These are phyloP conservation scores for Aptenodytes patagonicus DNA, from an alignment of 2,113 vertebrate species.

Conservation along the genomic window DNA sequence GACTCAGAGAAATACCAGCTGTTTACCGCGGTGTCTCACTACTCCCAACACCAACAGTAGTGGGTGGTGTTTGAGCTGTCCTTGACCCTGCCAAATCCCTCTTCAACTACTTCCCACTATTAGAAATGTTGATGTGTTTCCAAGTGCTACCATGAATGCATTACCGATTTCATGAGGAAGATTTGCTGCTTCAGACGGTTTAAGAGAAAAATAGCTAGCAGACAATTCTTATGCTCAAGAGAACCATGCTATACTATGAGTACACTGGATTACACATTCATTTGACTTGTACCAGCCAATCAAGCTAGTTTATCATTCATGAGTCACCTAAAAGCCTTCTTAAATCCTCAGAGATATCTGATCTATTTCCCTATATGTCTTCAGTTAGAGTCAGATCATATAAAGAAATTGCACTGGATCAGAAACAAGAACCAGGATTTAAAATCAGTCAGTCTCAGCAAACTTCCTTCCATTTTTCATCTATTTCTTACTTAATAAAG, in stretches of 20 bases:
- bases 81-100: neutral
- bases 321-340: neutral
- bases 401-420: neutral
- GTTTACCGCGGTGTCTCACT: neutral
- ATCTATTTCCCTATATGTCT: neutral
- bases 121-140: neutral
- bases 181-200: neutral
- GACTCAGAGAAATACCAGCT: constrained; percentile 16
- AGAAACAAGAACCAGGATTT: neutral
- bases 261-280: neutral
- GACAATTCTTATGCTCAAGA: neutral
- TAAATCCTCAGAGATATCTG: neutral
- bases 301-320: neutral
- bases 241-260: neutral
- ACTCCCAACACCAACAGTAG: neutral
- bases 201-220: neutral
- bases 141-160: neutral
- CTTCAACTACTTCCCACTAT: neutral
- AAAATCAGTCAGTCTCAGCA: neutral
- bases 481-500: neutral
- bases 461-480: neutral
- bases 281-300: neutral
- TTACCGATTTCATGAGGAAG: neutral
- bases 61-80: neutral
- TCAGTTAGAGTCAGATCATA: neutral